Base-by-base conservation (phyloP, 2,888 invertebrate species). In the Nomada fucata region DNA sequence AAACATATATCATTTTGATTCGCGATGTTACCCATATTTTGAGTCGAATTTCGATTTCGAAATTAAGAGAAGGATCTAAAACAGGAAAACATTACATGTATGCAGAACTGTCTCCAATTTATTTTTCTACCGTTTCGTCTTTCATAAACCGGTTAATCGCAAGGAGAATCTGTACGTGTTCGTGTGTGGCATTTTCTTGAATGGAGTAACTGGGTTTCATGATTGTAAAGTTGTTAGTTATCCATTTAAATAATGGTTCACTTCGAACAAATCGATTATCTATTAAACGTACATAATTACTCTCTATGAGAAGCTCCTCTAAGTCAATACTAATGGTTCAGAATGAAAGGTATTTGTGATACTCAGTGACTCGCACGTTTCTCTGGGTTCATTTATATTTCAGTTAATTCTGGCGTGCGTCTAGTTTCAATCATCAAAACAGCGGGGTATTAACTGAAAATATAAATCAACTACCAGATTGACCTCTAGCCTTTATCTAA, bases 261-360 rank as follows among this genome's bases (percentile, higher is more conserved):
- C 61, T 63, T 71, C 23, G 44, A 82, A n/a, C 47, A 65, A 60
- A 18, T 75, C 47, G 52, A 67, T 68, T 63, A 81, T 59, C 36
- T 69, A 75, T 74, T 70, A 61, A 74, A 82, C 26, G 63, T 81
- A 81, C 36, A 36, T 36, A 55, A 67, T 59, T 53, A 80, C 65
- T 65, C 47, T 74, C 57, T 57, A 20, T 20, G 69, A 72, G 44
- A 86, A 77, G 79, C 84, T 84, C 84, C 81, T 87, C 65, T 53
- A 84, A 86, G 86, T 86, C 84, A 87, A 86, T 87, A 87, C 72
- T 80, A 75, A 86, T 65, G 73, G 52, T 72, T 64, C 52, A 72
- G 73, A 64, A 71, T 76, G 73, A 11, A 70, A 50, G 64, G 64
- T 78, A 78, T 78, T 87, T 87, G 78, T 87, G 85, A 86, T 82